These are phyloP conservation scores for Eupristina koningsbergeri DNA, from an alignment of 1,140 invertebrate species.

Conservation along the genomic window DNA sequence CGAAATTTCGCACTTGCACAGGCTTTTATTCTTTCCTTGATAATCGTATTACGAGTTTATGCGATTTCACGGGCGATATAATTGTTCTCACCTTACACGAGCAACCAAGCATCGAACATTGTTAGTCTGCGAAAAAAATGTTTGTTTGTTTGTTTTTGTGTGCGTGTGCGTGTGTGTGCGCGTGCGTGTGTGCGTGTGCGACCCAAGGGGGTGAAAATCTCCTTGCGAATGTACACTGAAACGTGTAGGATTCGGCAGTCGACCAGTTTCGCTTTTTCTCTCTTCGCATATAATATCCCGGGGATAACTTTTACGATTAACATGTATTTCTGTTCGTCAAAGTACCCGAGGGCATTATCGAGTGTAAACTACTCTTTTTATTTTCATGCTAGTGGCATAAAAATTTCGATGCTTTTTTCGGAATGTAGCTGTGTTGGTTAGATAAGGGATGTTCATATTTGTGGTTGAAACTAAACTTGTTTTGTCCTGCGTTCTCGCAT, in stretches of 20 bases:
- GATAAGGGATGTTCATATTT: background rate
- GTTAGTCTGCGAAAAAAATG: background rate
- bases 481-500: background rate
- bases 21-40: background rate
- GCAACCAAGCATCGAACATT: background rate
- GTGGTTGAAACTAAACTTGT: background rate
- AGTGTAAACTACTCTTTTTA: background rate
- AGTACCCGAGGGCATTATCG: background rate
- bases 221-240: background rate
- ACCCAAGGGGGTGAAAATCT: background rate
- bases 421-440: background rate
- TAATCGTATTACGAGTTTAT: background rate
- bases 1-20: background rate
- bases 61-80: too few species aligned
- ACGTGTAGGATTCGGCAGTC: constrained; percentile 21
- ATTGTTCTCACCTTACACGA: background rate
- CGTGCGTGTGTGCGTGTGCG: too few species aligned
- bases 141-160: background rate
- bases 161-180: too few species aligned
- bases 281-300: background rate
- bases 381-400: constrained; percentile 18
- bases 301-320: constrained; percentile 12
- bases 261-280: constrained; percentile 8
- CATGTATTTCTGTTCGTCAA: background rate
- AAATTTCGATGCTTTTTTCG: background rate